Percentiles rank a stretch among this genome's conserved stretches.
Evolutionary conservation across 2,113 vertebrate species (phyloP).

Genomic region (Dicentrarchus labrax): DNA sequence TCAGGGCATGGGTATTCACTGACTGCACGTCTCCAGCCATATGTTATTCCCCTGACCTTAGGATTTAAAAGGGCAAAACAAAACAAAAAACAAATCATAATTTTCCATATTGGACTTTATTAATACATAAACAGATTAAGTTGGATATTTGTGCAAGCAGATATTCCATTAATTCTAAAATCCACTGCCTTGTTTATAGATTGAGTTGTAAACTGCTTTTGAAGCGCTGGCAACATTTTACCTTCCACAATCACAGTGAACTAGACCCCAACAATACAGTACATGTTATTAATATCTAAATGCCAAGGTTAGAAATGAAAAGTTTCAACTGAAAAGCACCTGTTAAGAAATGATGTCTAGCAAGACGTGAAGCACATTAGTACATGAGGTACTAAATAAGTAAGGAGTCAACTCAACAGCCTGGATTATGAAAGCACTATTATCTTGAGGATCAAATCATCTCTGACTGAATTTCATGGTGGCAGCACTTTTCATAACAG

Average conservation of each 20-base stretch:
- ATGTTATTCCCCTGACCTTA: conserved; percentile 33
- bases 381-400: conserved; percentile 32
- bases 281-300: conserved; percentile 28
- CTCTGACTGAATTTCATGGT: not conserved
- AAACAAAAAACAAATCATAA: not conserved
- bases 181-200: conserved; percentile 11
- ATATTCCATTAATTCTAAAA: conserved; percentile 25
- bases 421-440: conserved; percentile 49
- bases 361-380: conserved; percentile 26
- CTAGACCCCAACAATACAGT: conserved; percentile 4
- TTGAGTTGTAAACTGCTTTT: not conserved
- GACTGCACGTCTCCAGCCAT: not conserved
- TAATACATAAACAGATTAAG: conserved; percentile 42
- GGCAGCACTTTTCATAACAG: not conserved
- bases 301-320: conserved; percentile 24
- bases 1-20: conserved; percentile 3
- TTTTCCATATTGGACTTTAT: conserved; percentile 27
- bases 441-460: conserved; percentile 36
- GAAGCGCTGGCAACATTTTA: not conserved
- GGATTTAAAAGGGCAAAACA: conserved; percentile 34
- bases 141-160: conserved; percentile 22
- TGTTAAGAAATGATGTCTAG: conserved; percentile 39
- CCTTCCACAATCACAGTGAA: not conserved
- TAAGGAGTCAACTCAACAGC: conserved; percentile 30
- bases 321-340: conserved; percentile 9